phyloP scores from a whole-genome alignment of 2,888 invertebrate species.

The Polietes domitor region DNA sequence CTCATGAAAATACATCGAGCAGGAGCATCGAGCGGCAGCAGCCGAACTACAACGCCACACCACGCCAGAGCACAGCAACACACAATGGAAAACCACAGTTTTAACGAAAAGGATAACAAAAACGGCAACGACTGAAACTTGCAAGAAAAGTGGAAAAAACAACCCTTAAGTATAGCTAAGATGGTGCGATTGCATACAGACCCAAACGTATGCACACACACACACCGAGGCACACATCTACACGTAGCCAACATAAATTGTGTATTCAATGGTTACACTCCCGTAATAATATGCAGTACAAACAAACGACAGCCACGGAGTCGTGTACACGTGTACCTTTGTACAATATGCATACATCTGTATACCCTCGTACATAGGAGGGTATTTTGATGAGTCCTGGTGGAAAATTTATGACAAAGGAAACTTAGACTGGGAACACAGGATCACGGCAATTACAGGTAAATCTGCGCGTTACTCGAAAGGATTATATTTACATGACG shows the following conservation, averaged over 20 bases:
- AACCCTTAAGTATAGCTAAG: slow-evolving; percentile 15
- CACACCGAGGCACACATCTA: background rate
- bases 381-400: slow-evolving; percentile 3
- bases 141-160: slow-evolving; percentile 10
- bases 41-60: too few species aligned
- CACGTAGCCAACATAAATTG: background rate
- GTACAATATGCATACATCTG: background rate
- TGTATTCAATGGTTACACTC: background rate
- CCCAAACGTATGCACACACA: background rate
- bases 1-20: background rate
- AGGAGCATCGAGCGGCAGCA: background rate
- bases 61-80: background rate
- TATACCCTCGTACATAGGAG: background rate
- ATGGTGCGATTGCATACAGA: background rate
- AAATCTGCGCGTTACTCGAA: too few species aligned
- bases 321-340: background rate
- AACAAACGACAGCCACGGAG: background rate
- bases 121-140: background rate
- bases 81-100: slow-evolving; percentile 6
- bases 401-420: too few species aligned
- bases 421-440: too few species aligned
- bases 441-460: too few species aligned
- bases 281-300: slow-evolving; percentile 2
- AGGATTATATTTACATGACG: too few species aligned
- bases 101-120: background rate